Evolutionary conservation across 1,140 invertebrate species (phyloP).

Genomic region (Catajapyx aquilonaris): DNA sequence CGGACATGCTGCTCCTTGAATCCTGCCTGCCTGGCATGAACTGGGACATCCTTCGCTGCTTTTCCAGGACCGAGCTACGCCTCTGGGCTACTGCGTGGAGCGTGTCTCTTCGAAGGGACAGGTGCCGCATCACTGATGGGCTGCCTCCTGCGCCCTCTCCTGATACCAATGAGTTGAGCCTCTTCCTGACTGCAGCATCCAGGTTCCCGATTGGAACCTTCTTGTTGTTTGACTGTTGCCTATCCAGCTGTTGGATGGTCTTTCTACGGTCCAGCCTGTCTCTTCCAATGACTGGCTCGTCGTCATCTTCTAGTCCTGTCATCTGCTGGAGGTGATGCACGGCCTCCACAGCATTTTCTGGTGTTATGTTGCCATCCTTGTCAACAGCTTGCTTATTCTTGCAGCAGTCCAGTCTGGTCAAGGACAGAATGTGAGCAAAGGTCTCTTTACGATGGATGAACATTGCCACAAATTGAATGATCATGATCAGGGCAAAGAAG

Average conservation of each 20-base stretch:
- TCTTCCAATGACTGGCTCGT: conserved; percentile 7
- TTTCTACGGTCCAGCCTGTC: conserved; percentile 12
- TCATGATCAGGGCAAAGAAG: conserved; percentile 45
- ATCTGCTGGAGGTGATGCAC: neutral
- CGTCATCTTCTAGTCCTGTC: conserved; percentile 3
- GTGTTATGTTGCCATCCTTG: neutral
- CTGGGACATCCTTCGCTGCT: neutral
- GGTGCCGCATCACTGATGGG: neutral
- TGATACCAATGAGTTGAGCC: neutral
- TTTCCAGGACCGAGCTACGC: neutral
- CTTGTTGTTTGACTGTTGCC: conserved; percentile 1
- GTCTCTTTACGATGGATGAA: conserved; percentile 64
- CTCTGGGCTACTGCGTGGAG: neutral
- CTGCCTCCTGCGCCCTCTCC: neutral
- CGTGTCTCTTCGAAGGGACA: neutral
- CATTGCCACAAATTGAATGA: conserved; percentile 67
- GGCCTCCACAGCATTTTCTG: neutral
- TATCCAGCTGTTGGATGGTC: conserved; percentile 16
- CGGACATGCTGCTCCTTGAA: neutral
- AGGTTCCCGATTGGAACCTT: neutral
- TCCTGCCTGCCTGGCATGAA: neutral
- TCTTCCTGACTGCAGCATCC: neutral
- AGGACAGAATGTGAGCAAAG: conserved; percentile 59
- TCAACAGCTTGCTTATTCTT: conserved; percentile 16
- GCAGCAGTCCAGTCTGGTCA: conserved; percentile 35